Base-by-base conservation (phyloP, 2,888 invertebrate species). In the Spicauda simplicius region DNA sequence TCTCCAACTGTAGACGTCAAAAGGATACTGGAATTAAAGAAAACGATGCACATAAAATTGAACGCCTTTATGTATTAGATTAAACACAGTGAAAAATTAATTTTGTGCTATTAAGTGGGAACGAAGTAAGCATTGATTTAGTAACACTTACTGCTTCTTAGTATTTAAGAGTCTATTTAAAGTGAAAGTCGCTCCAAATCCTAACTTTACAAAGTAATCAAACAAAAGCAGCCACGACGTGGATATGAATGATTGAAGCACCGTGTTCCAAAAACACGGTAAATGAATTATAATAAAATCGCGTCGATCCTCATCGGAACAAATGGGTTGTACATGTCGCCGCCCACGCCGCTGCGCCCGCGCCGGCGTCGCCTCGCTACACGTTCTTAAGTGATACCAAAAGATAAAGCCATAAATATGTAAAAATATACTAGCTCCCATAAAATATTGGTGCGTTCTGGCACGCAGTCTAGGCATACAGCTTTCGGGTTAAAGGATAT, bases 241-340 rank as follows among this genome's bases (percentile, higher is more conserved):
- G 66, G 66, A 61, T 66, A 57, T 67, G 70, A 73, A 77, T 79
- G 77, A 76, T 77, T 76, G 79, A 80, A 80, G 74, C 74, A 76
- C 70, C 76, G 76, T 80, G 79, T 77, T 80, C 82, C 76, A 78
- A 81, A 79, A 85, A 87, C 89, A 88, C 80, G 85, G 84, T 88
- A 90, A 91, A 87, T 88, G 89, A 88, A 88, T 91, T 91, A 91
- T 89, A 91, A 88, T 89, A 91, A 90, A 88, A 86, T 83, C 80
- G 84, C 80, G 80, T 81, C 80, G 83, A 83, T 80, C 83, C 82
- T 85, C 86, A 85, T 83, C 80, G 76, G 80, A 85, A 91, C 91
- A 91, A 91, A 91, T 91, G 88, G 86, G 87, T 84, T 82, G 85
- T 81, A 78, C 86, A 72, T 90, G 90, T 90, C 71, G 75, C 74